Evolutionary conservation across 2,797 vertebrate genomes (phyloP).

Genomic region (Anguilla obscura): DNA sequence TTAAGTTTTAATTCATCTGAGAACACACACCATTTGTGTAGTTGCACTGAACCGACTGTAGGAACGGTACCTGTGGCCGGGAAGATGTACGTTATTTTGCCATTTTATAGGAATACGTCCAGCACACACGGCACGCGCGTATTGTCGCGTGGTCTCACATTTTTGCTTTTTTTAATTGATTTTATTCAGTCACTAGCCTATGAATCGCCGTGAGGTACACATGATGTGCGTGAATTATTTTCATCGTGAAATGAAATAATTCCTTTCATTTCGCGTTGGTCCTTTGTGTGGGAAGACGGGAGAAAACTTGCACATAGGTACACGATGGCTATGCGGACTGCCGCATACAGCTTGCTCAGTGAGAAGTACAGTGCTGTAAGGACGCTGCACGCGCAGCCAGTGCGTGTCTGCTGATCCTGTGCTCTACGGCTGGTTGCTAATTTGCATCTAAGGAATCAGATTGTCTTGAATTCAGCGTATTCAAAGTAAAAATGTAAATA

Average conservation of each 20-base stretch:
- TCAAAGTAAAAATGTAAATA: not conserved
- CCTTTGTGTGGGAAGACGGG: conserved; percentile 25
- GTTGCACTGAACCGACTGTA: not conserved
- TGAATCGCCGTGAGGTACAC: not conserved
- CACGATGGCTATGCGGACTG: conserved; percentile 25
- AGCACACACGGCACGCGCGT: not conserved
- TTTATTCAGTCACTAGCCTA: not conserved
- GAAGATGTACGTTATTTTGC: not conserved
- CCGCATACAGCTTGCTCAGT: conserved; percentile 24
- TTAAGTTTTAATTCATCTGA: conserved; percentile 3
- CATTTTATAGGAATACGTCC: not conserved
- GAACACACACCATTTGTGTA: not conserved
- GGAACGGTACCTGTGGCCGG: not conserved
- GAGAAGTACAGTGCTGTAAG: not conserved
- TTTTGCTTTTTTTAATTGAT: not conserved
- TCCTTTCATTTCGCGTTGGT: conserved; percentile 13
- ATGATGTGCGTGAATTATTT: conserved; percentile 1
- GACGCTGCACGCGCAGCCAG: not conserved
- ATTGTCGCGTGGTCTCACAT: not conserved
- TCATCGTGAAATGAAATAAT: conserved; percentile 8
- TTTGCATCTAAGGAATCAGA: not conserved
- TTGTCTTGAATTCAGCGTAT: not conserved
- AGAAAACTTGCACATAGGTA: conserved; percentile 30
- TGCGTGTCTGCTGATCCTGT: not conserved
- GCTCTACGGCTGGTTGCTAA: not conserved